These are phyloP conservation scores for Erpornis zantholeuca DNA, from an alignment of 2,113 vertebrate genomes.

Conservation along the genomic window DNA sequence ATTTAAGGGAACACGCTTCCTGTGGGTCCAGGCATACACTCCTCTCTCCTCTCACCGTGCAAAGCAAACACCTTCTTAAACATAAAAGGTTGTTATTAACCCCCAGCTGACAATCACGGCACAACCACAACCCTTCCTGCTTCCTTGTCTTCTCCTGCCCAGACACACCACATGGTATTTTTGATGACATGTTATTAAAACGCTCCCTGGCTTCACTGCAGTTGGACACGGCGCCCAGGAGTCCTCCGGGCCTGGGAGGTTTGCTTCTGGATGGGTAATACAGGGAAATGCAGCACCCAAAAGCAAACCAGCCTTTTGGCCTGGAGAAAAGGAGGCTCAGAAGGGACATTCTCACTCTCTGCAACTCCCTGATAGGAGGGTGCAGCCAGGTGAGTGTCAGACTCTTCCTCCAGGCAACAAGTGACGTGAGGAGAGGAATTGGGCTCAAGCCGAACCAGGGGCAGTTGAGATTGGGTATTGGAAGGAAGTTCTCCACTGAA, in stretches of 20 bases:
- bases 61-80: not conserved
- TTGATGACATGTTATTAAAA: not conserved
- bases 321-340: not conserved
- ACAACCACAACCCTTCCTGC: not conserved
- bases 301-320: not conserved
- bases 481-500: not conserved
- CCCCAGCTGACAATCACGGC: not conserved
- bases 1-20: not conserved
- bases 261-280: not conserved
- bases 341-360: not conserved
- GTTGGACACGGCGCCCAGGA: not conserved
- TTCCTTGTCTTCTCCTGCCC: not conserved
- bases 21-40: not conserved
- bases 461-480: not conserved
- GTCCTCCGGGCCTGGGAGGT: not conserved
- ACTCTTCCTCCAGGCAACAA: not conserved
- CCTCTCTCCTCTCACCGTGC: not conserved
- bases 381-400: not conserved
- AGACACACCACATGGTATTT: not conserved
- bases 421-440: rapidly evolving
- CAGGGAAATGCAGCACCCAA: not conserved
- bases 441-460: not conserved
- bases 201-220: not conserved
- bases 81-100: not conserved
- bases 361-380: not conserved